Evolutionary conservation across 2,113 vertebrate species (phyloP), one percentile per base, ranked within the genome.

Genomic region (Lamprologus lemairii): DNA sequence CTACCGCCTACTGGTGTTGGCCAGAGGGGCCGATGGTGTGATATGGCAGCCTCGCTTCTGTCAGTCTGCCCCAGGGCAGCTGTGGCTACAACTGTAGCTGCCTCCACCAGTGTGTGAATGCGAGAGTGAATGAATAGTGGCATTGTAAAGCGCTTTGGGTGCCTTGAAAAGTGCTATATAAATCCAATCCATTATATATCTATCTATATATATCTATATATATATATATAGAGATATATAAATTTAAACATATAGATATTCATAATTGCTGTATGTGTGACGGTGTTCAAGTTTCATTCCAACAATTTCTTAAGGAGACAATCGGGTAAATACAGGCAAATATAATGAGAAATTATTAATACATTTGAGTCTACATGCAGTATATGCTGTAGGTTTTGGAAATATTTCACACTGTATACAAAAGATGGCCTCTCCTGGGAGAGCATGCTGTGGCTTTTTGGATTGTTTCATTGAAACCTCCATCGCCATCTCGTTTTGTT

Each of bases 391-490:
- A 45, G 9, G 21, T 26, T 45, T 73, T 21, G 40, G 13, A 26
- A 26, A 73, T 71, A 23, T 45, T 45, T 23, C 21, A 73, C 68
- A 3, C 68, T 73, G 21, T 45, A 45, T 73, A 45, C 13, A 3
- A 73, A 45, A 73, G 68, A 73, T 73, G 68, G 68, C 8, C 68
- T 9, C 68, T 26, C 40, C 40, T 45, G 37, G 37, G 37, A 45
- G 3, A 71, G 2, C n/a, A 71, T 8, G n/a, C n/a, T 42, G 37
- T 73, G 37, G 68, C 40, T 10, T 65, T 71, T 71, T 40, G 12
- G 35, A 42, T 42, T 71, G n/a, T 21, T 71, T 73, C 23, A 45
- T 26, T 73, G 21, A 73, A 45, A 9, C 8, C 68, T 26, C 37
- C 21, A 3, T 45, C 2, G 2, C 13, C 13, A 45, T 45, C 6